Evolutionary conservation across 2,113 vertebrate species (phyloP).

Genomic region (Eurypyga helias): DNA sequence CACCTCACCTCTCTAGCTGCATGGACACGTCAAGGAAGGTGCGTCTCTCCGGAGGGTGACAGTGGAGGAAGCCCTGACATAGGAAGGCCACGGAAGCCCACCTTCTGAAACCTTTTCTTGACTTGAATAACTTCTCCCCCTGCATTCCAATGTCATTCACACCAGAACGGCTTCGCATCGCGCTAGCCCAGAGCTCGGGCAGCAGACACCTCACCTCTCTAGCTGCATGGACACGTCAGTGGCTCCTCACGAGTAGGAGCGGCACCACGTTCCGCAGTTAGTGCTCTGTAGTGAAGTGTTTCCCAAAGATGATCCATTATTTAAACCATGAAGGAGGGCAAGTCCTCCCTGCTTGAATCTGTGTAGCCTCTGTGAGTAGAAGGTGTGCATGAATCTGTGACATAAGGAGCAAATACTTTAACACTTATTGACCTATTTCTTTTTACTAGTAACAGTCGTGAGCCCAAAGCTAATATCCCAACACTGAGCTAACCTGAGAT

Average conservation of each 20-base stretch:
- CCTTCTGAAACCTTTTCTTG: neutral
- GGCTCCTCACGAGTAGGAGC: neutral
- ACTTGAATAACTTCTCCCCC: neutral
- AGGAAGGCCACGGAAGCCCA: no score
- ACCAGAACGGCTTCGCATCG: neutral
- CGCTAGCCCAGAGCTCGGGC: neutral
- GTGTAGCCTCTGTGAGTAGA: neutral
- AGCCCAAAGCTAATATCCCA: neutral
- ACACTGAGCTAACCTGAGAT: neutral
- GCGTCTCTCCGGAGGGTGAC: neutral
- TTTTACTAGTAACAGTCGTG: accelerated
- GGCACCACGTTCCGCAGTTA: no score
- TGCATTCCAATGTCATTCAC: neutral
- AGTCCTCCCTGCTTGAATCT: neutral
- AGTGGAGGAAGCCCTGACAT: neutral
- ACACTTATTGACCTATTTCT: neutral
- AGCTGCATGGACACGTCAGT: accelerated
- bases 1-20: no score
- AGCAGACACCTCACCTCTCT: neutral
- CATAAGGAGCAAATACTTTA: neutral
- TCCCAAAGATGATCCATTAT: neutral
- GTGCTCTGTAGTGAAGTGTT: neutral
- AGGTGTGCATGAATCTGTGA: neutral
- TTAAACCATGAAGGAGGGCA: neutral
- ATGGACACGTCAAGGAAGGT: neutral